Percentiles rank a stretch among this genome's conserved stretches.
These are phyloP conservation scores for Craniophora ligustri DNA, from an alignment of 2,888 invertebrate species.

Conservation along the genomic window DNA sequence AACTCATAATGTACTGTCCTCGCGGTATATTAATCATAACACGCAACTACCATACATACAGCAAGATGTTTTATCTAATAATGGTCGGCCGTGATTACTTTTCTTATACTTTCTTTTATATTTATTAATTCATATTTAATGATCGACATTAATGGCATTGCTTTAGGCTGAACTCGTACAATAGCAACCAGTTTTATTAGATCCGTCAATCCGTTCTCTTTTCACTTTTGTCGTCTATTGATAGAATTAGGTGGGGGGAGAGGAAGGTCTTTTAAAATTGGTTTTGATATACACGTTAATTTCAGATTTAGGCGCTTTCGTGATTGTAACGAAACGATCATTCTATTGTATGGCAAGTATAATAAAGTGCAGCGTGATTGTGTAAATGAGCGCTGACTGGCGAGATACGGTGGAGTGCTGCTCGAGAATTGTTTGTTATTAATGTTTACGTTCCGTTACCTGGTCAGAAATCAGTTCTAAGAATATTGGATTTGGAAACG, in stretches of 20 bases:
- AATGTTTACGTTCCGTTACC: conserved; percentile 1
- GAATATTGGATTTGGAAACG: background rate
- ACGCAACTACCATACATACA: conserved; percentile 56
- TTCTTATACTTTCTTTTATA: conserved; percentile 86
- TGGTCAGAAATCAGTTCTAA: background rate
- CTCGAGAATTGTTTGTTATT: conserved; percentile 21
- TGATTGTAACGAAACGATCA: conserved; percentile 81
- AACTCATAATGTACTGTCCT: conserved; percentile 37
- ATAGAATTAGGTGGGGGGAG: conserved; percentile 42
- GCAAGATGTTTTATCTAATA: conserved; percentile 84
- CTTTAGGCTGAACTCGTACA: conserved; percentile 73
- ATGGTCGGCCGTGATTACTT: conserved; percentile 82
- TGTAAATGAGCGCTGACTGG: conserved; percentile 74
- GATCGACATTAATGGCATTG: conserved; percentile 86
- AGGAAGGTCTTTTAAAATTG: conserved; percentile 56
- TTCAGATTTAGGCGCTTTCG: conserved; percentile 86
- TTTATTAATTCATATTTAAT: conserved; percentile 89
- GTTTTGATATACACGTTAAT: conserved; percentile 82
- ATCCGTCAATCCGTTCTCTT: conserved; percentile 61
- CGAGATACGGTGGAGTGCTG: conserved; percentile 40
- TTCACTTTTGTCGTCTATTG: conserved; percentile 27
- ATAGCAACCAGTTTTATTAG: conserved; percentile 61
- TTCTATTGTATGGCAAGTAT: conserved; percentile 77
- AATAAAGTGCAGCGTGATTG: conserved; percentile 80
- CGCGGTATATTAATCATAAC: conserved; percentile 39